Evolutionary conservation across 2,113 vertebrate genomes (phyloP).

Genomic region (Triplophysa dalaica): DNA sequence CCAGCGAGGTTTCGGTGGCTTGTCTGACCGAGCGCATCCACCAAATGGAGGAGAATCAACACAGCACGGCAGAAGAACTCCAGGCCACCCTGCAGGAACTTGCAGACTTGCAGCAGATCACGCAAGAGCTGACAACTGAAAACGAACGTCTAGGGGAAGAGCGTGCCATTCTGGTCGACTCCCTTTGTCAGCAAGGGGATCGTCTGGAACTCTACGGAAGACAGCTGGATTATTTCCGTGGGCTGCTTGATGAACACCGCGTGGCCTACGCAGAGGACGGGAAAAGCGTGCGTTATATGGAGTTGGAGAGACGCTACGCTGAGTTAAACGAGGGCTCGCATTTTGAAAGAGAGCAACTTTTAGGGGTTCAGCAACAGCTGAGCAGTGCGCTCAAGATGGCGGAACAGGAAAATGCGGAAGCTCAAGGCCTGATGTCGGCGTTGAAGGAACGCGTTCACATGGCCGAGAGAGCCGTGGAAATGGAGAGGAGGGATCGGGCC

Average conservation of each 20-base stretch:
- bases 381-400: constrained; percentile 89
- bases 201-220: constrained; percentile 82
- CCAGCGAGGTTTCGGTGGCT: constrained; percentile 83
- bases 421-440: constrained; percentile 83
- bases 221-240: constrained; percentile 83
- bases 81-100: constrained; percentile 87
- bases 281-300: constrained; percentile 84
- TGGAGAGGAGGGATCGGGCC: constrained; percentile 79
- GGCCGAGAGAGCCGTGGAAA: constrained; percentile 81
- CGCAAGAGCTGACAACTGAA: constrained; percentile 84
- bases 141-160: constrained; percentile 87
- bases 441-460: constrained; percentile 85
- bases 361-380: constrained; percentile 87
- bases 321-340: constrained; percentile 82
- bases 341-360: constrained; percentile 85
- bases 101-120: constrained; percentile 86
- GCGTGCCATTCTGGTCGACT: constrained; percentile 85
- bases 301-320: constrained; percentile 83
- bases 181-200: constrained; percentile 85
- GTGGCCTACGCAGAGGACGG: constrained; percentile 80
- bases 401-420: constrained; percentile 87
- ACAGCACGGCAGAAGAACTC: constrained; percentile 86
- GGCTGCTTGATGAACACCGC: constrained; percentile 83
- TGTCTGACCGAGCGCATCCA: constrained; percentile 87
- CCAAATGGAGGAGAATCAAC: constrained; percentile 90